A percentile compares a stretch with the other conserved stretches of the same genome.
phyloP scores from a whole-genome alignment of 2,888 invertebrate genomes.

The Argyresthia albistria region DNA sequence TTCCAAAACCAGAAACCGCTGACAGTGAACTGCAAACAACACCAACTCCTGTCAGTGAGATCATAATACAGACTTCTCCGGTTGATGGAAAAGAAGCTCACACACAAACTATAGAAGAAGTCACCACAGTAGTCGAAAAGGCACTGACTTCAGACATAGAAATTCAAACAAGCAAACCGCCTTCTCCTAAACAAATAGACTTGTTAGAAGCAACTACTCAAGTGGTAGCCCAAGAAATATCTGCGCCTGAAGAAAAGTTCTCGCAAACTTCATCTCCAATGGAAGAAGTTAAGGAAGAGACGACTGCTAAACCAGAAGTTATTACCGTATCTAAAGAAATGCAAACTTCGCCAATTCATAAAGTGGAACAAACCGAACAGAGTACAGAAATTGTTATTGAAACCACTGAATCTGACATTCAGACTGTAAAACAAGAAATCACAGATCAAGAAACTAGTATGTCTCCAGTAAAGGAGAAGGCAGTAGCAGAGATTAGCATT shows the following conservation, averaged over 20 bases:
- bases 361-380: slow-evolving; percentile 42
- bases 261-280: slow-evolving; percentile 59
- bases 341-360: slow-evolving; percentile 67
- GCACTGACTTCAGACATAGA: slow-evolving; percentile 47
- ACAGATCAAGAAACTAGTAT: slow-evolving; percentile 51
- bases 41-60: slow-evolving; percentile 59
- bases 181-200: slow-evolving; percentile 39
- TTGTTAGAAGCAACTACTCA: slow-evolving; percentile 70
- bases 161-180: slow-evolving; percentile 52
- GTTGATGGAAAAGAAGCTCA: slow-evolving; percentile 48
- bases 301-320: slow-evolving; percentile 36
- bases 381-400: slow-evolving; percentile 46
- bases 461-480: slow-evolving; percentile 37
- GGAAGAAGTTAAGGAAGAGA: slow-evolving; percentile 25
- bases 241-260: slow-evolving; percentile 51
- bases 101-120: slow-evolving; percentile 49
- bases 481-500: slow-evolving; percentile 40
- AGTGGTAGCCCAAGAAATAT: slow-evolving; percentile 55
- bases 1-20: slow-evolving; percentile 33
- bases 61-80: slow-evolving; percentile 75
- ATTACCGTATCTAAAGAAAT: slow-evolving; percentile 61
- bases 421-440: slow-evolving; percentile 40
- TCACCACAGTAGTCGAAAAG: slow-evolving; percentile 36
- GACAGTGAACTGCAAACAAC: slow-evolving; percentile 68
- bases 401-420: slow-evolving; percentile 50